phyloP scores from a whole-genome alignment of 1,140 invertebrate genomes.

The Sminthurides bifidus region DNA sequence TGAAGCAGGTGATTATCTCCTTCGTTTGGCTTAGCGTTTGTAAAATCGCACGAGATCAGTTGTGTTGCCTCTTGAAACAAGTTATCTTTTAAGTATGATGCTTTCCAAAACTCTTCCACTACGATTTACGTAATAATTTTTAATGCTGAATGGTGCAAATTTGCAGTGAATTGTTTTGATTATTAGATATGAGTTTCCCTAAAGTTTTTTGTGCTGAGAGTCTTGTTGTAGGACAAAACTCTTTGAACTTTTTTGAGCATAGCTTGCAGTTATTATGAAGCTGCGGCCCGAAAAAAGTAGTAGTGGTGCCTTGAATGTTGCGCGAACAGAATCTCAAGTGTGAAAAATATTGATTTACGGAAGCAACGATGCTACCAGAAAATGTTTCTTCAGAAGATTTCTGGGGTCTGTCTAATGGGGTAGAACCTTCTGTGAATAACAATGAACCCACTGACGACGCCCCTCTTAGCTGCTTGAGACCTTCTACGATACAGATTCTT shows the following conservation, averaged over 20 bases:
- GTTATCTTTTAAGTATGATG: no score
- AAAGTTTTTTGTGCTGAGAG: neutral
- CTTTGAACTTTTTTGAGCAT: neutral
- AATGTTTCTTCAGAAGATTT: neutral
- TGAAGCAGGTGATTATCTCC: no score
- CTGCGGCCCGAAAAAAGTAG: no score
- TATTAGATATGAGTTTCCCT: no score
- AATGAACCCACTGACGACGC: neutral
- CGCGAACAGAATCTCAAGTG: neutral
- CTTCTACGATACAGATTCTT: conserved; percentile 21
- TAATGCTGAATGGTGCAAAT: no score
- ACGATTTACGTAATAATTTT: no score
- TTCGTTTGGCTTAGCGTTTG: no score
- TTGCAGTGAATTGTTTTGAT: no score
- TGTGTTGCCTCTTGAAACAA: no score
- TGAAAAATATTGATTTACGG: neutral
- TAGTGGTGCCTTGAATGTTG: neutral
- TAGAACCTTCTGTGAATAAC: neutral
- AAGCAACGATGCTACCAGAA: neutral
- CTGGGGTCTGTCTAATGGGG: neutral
- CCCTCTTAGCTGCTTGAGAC: conserved; percentile 21
- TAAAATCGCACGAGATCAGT: no score
- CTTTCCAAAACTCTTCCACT: no score
- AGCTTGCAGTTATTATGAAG: no score
- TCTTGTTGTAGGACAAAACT: neutral